Base-by-base conservation (phyloP, 2,888 invertebrate species). In the Zaprionus bogoriensis region DNA sequence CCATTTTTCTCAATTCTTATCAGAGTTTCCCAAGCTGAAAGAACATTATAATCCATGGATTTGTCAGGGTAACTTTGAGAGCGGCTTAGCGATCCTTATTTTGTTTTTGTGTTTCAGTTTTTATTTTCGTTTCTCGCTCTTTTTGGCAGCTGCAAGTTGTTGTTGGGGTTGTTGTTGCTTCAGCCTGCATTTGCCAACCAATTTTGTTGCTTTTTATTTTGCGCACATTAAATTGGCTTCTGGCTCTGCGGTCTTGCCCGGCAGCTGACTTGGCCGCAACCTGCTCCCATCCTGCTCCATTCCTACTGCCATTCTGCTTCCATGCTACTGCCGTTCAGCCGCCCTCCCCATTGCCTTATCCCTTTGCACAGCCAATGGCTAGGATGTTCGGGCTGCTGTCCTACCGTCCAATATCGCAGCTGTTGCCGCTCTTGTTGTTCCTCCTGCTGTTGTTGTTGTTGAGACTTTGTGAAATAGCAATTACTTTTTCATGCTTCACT, bases 401-500 rank as follows among this genome's bases (percentile, higher is more conserved):
- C 36, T 53, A 52, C 12, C 38, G 51, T 25, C 23, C 44, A 52
- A 52, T 51, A 32, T 52, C 58, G 70, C 79, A 80, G 86, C 86
- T 80, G 79, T 82, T 80, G 79, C 79, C 52, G 46, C 28, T 74
- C 50, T 45, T 39, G 44, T 19, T 63, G 28, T 42, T 46, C 22
- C 38, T 23, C 9, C 20, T 61, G 25, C 39, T 47, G 38, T 22
- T 57, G 53, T 41, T 47, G 23, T 41, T 14, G 42, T 17, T 12
- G 25, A 6, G 74, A 70, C 74, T 86, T 86, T 86, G 83, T 85
- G 84, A 72, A 82, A 87, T 82, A 68, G 82, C 82, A 82, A 83
- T 83, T 83, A 83, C 82, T 86, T 87, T 82, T 86, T 83, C 83
- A 87, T 83, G 82, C 83, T 85, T 68, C 77, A 77, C 65, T 83